Conservation (phyloP, 2,113 vertebrate genomes). For the Serranochromis macrocephalus region DNA sequence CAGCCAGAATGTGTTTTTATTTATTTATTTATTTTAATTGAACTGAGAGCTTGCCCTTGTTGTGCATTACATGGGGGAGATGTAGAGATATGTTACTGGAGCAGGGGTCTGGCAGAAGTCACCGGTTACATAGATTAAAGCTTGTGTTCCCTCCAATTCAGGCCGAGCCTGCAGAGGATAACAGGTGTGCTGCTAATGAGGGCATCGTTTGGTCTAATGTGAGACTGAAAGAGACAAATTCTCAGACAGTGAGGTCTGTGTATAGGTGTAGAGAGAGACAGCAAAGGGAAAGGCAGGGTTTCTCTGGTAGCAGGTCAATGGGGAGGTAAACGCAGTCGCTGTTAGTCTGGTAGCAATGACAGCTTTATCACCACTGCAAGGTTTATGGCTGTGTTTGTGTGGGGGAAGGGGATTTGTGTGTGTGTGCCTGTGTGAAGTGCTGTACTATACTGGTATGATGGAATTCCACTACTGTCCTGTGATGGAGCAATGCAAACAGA, state of each 20-base stretch:
- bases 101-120: constrained; percentile 6
- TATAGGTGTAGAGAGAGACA: not conserved
- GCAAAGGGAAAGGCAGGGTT: not conserved
- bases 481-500: not conserved
- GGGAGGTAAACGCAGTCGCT: constrained; percentile 36
- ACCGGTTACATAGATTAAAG: not conserved
- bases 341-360: constrained; percentile 33
- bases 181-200: constrained; percentile 52
- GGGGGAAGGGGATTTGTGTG: not conserved
- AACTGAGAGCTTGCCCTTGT: not conserved
- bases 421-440: not conserved
- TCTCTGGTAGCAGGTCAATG: constrained; percentile 24
- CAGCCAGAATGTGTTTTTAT: not conserved
- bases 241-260: not conserved
- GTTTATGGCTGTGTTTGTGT: constrained; percentile 9
- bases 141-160: constrained; percentile 17
- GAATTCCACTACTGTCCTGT: not conserved
- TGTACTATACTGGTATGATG: not conserved
- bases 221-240: not conserved
- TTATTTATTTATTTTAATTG: not conserved
- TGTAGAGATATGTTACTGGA: constrained; percentile 1
- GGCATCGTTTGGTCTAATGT: not conserved
- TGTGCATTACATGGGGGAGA: not conserved
- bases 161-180: constrained; percentile 36
- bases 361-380: constrained; percentile 40